Evolutionary conservation across 2,113 vertebrate species (phyloP), one percentile per base, ranked within the genome.

Genomic region (Macaca fascicularis): DNA sequence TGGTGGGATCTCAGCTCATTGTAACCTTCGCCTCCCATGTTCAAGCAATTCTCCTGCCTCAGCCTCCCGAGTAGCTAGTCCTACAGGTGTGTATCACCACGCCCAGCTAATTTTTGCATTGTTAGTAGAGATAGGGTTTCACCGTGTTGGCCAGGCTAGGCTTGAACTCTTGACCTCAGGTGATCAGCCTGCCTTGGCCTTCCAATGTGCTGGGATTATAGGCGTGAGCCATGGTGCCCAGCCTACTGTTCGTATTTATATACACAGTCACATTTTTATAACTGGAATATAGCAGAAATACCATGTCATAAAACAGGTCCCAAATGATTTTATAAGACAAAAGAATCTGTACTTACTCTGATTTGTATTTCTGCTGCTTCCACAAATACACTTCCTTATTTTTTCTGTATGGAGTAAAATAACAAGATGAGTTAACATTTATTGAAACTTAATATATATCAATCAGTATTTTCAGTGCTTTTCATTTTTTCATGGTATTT

Each of bases 341-440:
- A 48, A 89, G 27, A 76, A 74, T 38, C 61, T 86, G 5, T 67
- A 59, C 32, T 85, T 87, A 76, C 27, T 67, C 38, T 59, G n/a
- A 43, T 40, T 55, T 74, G n/a, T 72, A 16, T 79, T 82, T 83
- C 32, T 94, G n/a, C 38, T 55, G 1, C 70, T 67, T 88, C 69
- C 74, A n/a, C 50, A 89, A 67, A 74, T 92, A n/a, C 19, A 79
- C 30, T 69, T 97, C 87, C 75, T 88, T 38, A 75, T 85, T 95
- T 90, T 3, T 2, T 85, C 32, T 78, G 13, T 70, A 25, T n/a
- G 72, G 70, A 94, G 17, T 67, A 50, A 83, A 96, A 70, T 84
- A 30, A 48, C 80, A 61, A 70, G 91, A 72, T 52, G 48, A 96
- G 8, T 67, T 48, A 22, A 30, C 76, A 20, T 74, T 76, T 48